Base-by-base conservation (phyloP, 2,888 invertebrate species). In the Chrysomela aeneicollis region DNA sequence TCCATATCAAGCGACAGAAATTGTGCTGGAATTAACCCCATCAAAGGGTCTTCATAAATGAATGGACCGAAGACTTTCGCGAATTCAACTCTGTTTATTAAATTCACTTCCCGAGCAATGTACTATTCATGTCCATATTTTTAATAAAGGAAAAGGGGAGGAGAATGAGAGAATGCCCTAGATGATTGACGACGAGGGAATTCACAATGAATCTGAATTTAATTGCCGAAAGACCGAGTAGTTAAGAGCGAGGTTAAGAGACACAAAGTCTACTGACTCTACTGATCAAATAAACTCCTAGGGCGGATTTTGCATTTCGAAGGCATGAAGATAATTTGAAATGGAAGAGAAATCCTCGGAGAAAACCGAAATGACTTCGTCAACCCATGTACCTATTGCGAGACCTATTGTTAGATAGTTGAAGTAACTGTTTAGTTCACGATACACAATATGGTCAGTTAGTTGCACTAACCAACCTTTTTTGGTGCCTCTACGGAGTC, bases 151-250 rank as follows among this genome's bases (percentile, higher is more conserved):
- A 66, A 64, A 63, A 66, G 67, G 52, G 68, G 51, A 55, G 42
- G 52, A 32, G 35, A 61, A 50, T 55, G 53, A 54, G 64, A 59
- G 51, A 69, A 63, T 64, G 63, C 72, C 73, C 72, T 67, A 62
- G 66, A 65, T 62, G 62, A 66, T 66, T 65, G 70, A 65, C 61
- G 46, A 60, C 64, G 68, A 73, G 73, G 75, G 75, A 74, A 74
- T 58, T 70, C 71, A 68, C 73, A 73, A 76, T 74, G 78, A 76
- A 79, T 78, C 73, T 74, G 73, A 78, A 78, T 78, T 78, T 79
- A 79, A 79, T 79, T 78, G 74, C 76, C 74, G 76, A 76, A 78
- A 78, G 77, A 74, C 72, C 74, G 73, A 75, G 71, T 73, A 70
- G 75, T 77, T 76, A 76, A 62, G 59, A 55, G 73, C 75, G 71